A percentile compares a stretch with the other conserved stretches of the same genome.
Evolutionary conservation across 2,113 vertebrate species (phyloP).

Genomic region (Patagioenas fasciata): DNA sequence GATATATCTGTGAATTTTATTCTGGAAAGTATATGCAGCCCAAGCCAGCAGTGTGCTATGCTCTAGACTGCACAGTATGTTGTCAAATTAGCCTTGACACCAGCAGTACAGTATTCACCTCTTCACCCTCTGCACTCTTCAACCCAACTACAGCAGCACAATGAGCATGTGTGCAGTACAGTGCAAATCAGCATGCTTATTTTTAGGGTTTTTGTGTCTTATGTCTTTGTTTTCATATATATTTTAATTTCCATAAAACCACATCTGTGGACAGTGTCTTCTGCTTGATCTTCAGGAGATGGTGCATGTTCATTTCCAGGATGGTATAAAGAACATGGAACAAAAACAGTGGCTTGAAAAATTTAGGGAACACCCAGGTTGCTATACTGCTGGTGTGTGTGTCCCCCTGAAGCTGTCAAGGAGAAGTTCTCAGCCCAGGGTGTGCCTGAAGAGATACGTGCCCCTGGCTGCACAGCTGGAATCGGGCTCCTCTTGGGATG

Average conservation of each 20-base stretch:
- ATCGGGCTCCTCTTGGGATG: background rate
- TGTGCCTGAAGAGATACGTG: background rate
- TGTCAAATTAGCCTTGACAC: background rate
- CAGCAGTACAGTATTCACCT: background rate
- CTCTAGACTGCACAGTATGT: background rate
- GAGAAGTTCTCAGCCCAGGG: background rate
- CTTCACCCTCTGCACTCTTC: background rate
- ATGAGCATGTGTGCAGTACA: background rate
- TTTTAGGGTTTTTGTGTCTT: background rate
- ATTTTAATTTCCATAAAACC: background rate
- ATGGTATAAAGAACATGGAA: background rate
- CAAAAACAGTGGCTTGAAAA: background rate
- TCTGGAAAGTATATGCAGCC: background rate
- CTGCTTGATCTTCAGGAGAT: background rate
- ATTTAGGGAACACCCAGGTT: background rate
- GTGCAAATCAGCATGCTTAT: background rate
- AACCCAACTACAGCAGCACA: background rate
- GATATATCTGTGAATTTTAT: background rate
- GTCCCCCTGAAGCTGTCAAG: background rate
- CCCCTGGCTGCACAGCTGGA: background rate
- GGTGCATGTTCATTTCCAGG: background rate
- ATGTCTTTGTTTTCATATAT: background rate
- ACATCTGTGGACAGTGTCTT: background rate
- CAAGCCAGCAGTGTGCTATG: background rate
- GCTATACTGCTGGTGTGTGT: background rate